Base-by-base conservation (phyloP, 2,888 invertebrate species). In the Drosophila ochracea region DNA sequence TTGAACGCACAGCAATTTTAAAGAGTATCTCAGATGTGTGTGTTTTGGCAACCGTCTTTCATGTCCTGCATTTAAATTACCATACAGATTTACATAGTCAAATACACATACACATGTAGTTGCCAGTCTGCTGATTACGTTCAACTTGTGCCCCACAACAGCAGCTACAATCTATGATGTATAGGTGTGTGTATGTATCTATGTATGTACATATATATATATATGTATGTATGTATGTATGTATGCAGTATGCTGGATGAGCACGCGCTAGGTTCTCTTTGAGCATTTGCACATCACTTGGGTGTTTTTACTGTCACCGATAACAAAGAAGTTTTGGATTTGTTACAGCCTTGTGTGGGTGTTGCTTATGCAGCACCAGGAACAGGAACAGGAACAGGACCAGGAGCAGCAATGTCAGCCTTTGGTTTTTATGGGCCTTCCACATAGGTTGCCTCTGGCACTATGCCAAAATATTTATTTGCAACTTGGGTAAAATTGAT, bases 401-500 rank as follows among this genome's bases (percentile, higher is more conserved):
- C 30, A 57, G 28, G n/a, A 39, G 7, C 30, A 57, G 7, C 2
- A 37, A 19, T 28, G 28, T 19, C 50, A 50, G 25, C 25, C n/a
- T 39, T 57, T 57, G 28, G 16, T 58, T 41, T 41, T 41, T 58
- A 41, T 58, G 41, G 16, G 4, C 41, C 28, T 57, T 30, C 11
- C 16, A 43, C 58, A 43, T 43, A 39, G 35, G 35, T 63, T 30
- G 73, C 73, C 73, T 41, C 57, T 54, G 71, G 71, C 71, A 37
- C 11, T 25, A 60, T 50, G 66, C 60, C 60, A 67, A 67, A 61
- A 65, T 70, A 81, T 81, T 81, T 75, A 82, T 78, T 66, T 73
- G 69, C 75, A 75, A 81, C 82, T 81, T 78, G 82, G 84, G 73
- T 73, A 47, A 82, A 83, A 82, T 82, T 82, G 82, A 82, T 82